Percentiles rank a stretch among this genome's conserved stretches.
phyloP scores from a whole-genome alignment of 2,888 invertebrate genomes.

The Brachyptera putata region DNA sequence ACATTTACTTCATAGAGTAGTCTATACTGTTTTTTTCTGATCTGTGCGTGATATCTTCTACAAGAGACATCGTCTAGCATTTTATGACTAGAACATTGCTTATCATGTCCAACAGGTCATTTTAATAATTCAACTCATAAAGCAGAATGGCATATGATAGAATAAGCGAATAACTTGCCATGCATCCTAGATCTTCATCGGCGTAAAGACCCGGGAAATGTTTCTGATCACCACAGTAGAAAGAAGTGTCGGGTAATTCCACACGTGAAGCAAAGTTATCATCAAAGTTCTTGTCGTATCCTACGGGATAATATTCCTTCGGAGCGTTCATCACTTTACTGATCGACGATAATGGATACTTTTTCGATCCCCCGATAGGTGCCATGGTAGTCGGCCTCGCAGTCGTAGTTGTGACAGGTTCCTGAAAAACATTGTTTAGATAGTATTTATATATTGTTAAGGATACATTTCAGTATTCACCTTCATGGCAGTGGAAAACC shows the following conservation, averaged over 20 bases:
- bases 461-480: too few species aligned
- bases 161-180: constrained; percentile 56
- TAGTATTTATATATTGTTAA: too few species aligned
- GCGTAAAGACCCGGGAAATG: constrained; percentile 87
- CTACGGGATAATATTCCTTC: constrained; percentile 81
- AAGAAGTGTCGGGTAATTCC: constrained; percentile 76
- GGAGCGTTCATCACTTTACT: constrained; percentile 84
- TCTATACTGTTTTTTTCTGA: too few species aligned
- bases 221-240: constrained; percentile 83
- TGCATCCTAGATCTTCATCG: constrained; percentile 82
- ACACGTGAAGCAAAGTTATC: constrained; percentile 82
- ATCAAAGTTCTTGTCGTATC: constrained; percentile 85
- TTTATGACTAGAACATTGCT: too few species aligned
- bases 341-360: constrained; percentile 41
- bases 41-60: too few species aligned
- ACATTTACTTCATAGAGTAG: too few species aligned
- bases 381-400: constrained; percentile 42
- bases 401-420: constrained; percentile 42
- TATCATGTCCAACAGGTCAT: too few species aligned
- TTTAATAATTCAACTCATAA: too few species aligned
- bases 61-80: too few species aligned
- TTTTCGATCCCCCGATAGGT: constrained; percentile 41
- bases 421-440: too few species aligned
- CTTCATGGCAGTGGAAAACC: too few species aligned
- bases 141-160: too few species aligned